Evolutionary conservation across 2,888 invertebrate species (phyloP), one percentile per base, ranked within the genome.

Genomic region (Seira musarum): DNA sequence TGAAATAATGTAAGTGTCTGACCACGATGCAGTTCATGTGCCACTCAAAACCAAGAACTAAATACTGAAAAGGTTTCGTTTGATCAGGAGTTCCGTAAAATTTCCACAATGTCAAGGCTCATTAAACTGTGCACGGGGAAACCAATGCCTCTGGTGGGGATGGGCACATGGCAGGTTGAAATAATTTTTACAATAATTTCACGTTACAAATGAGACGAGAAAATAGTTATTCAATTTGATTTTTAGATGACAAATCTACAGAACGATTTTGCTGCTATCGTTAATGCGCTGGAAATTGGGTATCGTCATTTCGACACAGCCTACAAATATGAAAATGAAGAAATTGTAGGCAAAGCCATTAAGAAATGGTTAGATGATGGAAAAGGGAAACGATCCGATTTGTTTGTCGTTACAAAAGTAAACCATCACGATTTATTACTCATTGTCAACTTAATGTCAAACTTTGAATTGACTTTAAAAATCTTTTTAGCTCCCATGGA

Each of bases 221-320:
- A n/a, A n/a, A n/a, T n/a, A n/a, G n/a, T n/a, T n/a, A n/a, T n/a
- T n/a, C n/a, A n/a, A n/a, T n/a, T n/a, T n/a, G n/a, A n/a, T n/a
- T 8, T 35, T 61, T 15, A 77, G 81, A 71, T 77, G 73, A 73
- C 78, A 17, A 72, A 78, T 63, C 79, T 67, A 13, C 13, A 90
- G 3, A 93, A 93, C 86, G 89, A 95, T 75, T 93, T 93, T 88
- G 88, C 89, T 60, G 93, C 95, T 0, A 89, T 95, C 15, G 91
- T 93, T 30, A 89, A 89, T 1, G 95, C 96, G 0, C 88, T 96
- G 64, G 92, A 92, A 84, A 92, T 92, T 61, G 96, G 96, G 0
- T 96, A 96, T 88, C 91, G 95, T 2, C 95, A 95, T 87, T 93
- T 96, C 83, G 96, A 96, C 88, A 92, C 94, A 0, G 95, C 96